These are phyloP conservation scores for Mimachlamys varia DNA, from an alignment of 2,888 invertebrate species.

Conservation along the genomic window DNA sequence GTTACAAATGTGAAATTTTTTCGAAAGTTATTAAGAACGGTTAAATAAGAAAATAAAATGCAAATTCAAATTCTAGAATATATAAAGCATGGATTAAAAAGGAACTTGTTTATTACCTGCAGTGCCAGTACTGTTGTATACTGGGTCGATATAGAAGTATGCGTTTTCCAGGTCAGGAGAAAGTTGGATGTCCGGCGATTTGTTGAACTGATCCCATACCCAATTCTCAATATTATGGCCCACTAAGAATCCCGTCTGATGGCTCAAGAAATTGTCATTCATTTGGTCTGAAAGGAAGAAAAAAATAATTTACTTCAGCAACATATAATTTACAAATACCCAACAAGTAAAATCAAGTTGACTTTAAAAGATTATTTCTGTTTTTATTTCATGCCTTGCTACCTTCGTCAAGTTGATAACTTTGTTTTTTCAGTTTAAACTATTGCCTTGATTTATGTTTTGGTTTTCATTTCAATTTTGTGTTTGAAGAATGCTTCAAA, in stretches of 20 bases:
- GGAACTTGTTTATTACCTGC: constrained; percentile 56
- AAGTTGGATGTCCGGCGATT: constrained; percentile 63
- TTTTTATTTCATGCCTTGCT: too few relatives aligned
- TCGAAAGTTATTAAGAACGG: too few relatives aligned
- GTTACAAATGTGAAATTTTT: too few relatives aligned
- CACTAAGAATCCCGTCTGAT: background rate
- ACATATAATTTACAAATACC: too few relatives aligned
- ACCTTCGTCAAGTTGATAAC: too few relatives aligned
- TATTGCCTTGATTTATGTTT: too few relatives aligned
- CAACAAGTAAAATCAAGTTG: too few relatives aligned
- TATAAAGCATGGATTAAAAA: background rate
- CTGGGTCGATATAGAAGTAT: constrained; percentile 69
- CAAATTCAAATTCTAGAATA: background rate
- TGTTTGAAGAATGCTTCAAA: too few relatives aligned
- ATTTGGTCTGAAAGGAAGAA: background rate
- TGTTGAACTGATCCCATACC: constrained; percentile 67
- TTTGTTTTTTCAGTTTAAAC: too few relatives aligned
- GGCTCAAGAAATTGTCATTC: background rate
- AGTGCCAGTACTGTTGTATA: constrained; percentile 67
- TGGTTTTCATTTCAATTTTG: too few relatives aligned
- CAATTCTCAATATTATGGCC: constrained; percentile 56
- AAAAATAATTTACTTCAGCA: background rate
- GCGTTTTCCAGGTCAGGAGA: constrained; percentile 62
- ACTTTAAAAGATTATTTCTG: too few relatives aligned
- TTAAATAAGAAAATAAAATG: background rate